Evolutionary conservation across 1,140 invertebrate genomes (phyloP).

Genomic region (Ylistrum balloti): DNA sequence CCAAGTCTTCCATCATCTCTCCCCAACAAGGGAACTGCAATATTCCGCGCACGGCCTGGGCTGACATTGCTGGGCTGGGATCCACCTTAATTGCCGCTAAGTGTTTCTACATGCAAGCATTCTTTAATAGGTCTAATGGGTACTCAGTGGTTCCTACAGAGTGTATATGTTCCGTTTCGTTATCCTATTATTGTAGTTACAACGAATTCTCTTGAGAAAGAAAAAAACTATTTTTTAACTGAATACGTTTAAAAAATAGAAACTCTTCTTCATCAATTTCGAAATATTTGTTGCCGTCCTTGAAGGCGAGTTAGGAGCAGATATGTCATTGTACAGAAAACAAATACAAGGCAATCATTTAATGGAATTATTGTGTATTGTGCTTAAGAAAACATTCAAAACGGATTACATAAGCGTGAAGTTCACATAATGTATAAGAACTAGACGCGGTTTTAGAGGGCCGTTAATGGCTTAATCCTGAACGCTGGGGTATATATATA

Average conservation of each 20-base stretch:
- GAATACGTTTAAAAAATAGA: not conserved
- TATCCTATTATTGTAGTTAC: not conserved
- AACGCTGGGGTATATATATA: not conserved
- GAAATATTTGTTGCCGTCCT: not conserved
- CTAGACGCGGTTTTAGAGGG: not conserved
- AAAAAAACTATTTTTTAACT: not conserved
- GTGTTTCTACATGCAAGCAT: conserved; percentile 12
- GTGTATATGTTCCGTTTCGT: not conserved
- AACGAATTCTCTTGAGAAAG: not conserved
- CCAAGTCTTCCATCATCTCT: not conserved
- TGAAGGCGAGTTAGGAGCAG: not conserved
- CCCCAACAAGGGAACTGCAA: not conserved
- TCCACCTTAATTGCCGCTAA: not conserved
- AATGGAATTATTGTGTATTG: not conserved
- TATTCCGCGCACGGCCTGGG: not conserved
- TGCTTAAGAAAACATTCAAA: conserved; percentile 6
- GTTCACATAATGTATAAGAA: not conserved
- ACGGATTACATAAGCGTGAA: not conserved
- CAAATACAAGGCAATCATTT: not conserved
- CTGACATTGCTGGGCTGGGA: not conserved
- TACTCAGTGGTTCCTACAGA: not conserved
- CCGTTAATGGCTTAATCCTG: not conserved
- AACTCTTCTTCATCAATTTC: not conserved
- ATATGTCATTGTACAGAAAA: not conserved
- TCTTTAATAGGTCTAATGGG: not conserved